Evolutionary conservation across 2,113 vertebrate genomes (phyloP).

Genomic region (Laticauda laticaudata): DNA sequence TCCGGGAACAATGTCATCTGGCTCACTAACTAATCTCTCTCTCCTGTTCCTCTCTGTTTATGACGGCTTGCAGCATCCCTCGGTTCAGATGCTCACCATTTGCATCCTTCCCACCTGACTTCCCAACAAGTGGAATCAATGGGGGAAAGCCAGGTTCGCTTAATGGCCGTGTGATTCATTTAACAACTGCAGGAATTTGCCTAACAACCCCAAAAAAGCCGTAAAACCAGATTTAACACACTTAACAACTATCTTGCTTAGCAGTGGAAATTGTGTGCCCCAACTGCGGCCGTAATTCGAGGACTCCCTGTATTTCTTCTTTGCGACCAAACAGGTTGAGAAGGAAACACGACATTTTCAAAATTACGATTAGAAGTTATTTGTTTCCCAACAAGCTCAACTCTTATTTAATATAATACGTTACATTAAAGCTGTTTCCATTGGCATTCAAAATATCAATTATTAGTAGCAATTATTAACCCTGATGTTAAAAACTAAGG

Average conservation of each 20-base stretch:
- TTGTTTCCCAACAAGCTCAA: background rate
- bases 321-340: no score
- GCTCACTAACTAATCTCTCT: background rate
- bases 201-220: no score
- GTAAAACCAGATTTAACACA: no score
- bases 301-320: no score
- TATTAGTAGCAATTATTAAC: background rate
- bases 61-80: accelerated
- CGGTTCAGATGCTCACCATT: no score
- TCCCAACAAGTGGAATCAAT: no score
- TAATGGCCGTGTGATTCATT: background rate
- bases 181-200: background rate
- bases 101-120: no score
- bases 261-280: no score
- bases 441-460: background rate
- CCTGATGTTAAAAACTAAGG: background rate
- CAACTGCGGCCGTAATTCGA: no score
- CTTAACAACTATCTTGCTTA: no score
- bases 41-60: background rate
- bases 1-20: background rate
- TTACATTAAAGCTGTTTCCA: background rate
- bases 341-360: no score
- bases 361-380: background rate
- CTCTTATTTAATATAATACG: background rate
- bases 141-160: background rate